Evolutionary conservation across 2,797 vertebrate genomes (phyloP).

Genomic region (Florisuga fusca): DNA sequence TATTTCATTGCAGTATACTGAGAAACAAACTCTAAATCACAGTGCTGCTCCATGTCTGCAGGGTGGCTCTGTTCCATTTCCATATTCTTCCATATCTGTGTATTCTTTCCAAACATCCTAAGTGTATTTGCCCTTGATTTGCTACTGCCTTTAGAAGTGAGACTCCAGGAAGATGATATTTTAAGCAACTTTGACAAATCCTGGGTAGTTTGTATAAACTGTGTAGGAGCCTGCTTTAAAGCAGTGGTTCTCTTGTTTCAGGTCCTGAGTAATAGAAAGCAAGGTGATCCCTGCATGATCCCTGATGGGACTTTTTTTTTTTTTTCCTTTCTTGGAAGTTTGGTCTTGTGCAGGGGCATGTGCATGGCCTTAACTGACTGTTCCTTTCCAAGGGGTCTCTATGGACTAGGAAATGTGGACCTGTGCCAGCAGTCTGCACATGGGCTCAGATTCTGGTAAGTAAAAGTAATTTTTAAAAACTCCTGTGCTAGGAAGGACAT

Average conservation of each 20-base stretch:
- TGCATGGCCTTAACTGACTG: not conserved
- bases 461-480: not conserved
- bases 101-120: not conserved
- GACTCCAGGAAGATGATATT: not conserved
- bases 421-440: not conserved
- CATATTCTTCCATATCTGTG: not conserved
- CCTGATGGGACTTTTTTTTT: not conserved
- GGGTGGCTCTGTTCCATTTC: not conserved
- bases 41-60: not conserved
- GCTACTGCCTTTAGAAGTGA: not conserved
- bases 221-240: not conserved
- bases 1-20: not conserved
- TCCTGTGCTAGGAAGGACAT: not conserved
- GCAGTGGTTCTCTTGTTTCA: not conserved
- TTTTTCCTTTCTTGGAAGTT: not conserved
- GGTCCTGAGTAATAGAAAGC: not conserved
- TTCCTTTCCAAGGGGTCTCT: not conserved
- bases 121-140: not conserved
- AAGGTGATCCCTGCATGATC: not conserved
- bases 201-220: not conserved
- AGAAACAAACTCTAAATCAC: not conserved
- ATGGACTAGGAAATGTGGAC: not conserved
- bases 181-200: not conserved
- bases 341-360: not conserved
- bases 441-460: conserved; percentile 1